phyloP scores from a whole-genome alignment of 2,797 vertebrate genomes.

The Pseudochirops corinnae region DNA sequence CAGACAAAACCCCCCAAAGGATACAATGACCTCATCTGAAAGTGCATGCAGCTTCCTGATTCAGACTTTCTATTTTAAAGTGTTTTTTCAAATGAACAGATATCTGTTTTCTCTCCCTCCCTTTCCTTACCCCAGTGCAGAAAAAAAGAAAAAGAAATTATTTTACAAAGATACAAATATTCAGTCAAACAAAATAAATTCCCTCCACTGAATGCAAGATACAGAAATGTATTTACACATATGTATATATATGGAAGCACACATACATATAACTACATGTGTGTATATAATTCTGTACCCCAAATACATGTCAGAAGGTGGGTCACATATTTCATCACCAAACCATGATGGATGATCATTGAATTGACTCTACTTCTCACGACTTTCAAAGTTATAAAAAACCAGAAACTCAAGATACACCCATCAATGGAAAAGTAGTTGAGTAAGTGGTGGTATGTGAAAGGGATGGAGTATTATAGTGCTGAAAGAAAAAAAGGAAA shows the following conservation, averaged over 20 bases:
- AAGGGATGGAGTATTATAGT: not conserved
- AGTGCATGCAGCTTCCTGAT: not conserved
- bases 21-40: not conserved
- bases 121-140: not conserved
- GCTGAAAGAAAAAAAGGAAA: not conserved
- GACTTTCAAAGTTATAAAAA: not conserved
- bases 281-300: not conserved
- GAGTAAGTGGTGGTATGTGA: not conserved
- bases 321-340: not conserved
- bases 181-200: not conserved
- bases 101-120: not conserved
- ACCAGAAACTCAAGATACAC: not conserved
- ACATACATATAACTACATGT: no score
- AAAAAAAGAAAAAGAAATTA: not conserved
- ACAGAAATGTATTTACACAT: not conserved
- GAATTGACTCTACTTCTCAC: not conserved
- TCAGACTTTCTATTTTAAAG: not conserved
- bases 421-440: not conserved
- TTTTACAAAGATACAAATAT: not conserved
- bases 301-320: not conserved
- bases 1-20: not conserved
- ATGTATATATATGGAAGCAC: not conserved
- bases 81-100: not conserved
- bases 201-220: not conserved
- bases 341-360: not conserved